Evolutionary conservation across 2,113 vertebrate genomes (phyloP).

Genomic region (Empidonax alnorum): DNA sequence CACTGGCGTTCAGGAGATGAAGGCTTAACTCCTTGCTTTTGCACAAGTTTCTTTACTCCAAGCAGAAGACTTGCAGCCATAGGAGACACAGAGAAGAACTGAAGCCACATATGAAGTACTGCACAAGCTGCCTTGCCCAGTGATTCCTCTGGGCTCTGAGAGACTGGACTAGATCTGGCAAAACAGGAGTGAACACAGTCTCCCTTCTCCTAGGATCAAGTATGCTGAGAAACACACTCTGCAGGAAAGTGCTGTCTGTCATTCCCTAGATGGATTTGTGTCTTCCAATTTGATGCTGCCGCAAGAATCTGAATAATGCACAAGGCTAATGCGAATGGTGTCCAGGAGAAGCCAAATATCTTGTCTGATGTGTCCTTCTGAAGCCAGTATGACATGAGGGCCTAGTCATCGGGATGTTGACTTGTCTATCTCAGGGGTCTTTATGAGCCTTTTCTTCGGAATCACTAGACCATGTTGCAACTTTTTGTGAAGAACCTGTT

Average conservation of each 20-base stretch:
- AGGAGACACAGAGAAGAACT: background rate
- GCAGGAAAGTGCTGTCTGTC: background rate
- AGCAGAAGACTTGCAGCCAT: background rate
- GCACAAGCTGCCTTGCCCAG: background rate
- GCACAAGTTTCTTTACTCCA: background rate
- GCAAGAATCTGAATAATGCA: background rate
- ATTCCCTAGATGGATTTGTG: background rate
- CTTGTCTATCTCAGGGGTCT: background rate
- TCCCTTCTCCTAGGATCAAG: background rate
- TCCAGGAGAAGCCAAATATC: background rate
- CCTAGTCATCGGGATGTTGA: background rate
- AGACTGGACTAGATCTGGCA: background rate
- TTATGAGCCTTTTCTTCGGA: background rate
- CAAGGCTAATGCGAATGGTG: background rate
- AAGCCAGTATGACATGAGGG: background rate
- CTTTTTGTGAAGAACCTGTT: background rate
- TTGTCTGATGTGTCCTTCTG: background rate
- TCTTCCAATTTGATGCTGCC: background rate
- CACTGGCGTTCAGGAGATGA: background rate
- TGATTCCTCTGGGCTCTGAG: background rate
- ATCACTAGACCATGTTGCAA: background rate
- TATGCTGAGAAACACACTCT: background rate
- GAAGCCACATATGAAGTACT: background rate
- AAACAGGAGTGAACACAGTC: background rate
- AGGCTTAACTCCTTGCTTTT: background rate